Conservation (phyloP, 53 echinoderm and acorn worm species). For the Stichopus horrens region DNA sequence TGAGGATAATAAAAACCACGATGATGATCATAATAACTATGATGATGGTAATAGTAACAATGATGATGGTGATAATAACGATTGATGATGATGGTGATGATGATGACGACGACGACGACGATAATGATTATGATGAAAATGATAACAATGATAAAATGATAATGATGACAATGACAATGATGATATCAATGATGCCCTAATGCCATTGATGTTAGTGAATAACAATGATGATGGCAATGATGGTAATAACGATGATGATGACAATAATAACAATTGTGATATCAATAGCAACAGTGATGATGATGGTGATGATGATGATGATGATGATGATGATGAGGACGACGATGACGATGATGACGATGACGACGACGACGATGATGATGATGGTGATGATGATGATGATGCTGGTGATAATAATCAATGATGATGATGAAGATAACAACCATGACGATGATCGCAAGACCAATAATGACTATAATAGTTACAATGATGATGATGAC, state of each 20-base stretch:
- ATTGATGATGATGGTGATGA: too few species aligned
- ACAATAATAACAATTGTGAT: too few species aligned
- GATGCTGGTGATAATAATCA: neutral
- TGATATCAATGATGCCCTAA: too few species aligned
- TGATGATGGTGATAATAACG: too few species aligned
- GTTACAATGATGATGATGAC: neutral
- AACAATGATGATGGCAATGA: neutral
- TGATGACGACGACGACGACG: too few species aligned
- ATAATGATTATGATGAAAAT: too few species aligned
- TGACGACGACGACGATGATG: neutral
- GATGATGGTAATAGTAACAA: too few species aligned
- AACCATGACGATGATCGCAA: neutral
- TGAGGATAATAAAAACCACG: neutral
- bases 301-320: neutral
- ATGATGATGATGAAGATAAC: neutral
- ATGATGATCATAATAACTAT: neutral
- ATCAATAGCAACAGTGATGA: neutral
- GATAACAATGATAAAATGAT: neutral
- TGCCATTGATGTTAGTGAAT: too few species aligned
- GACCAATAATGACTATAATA: neutral
- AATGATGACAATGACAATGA: neutral
- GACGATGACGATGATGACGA: neutral
- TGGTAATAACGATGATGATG: neutral
- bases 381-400: neutral
- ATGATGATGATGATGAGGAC: neutral